These are phyloP conservation scores for Trematocara zebra DNA, from an alignment of 2,113 vertebrate species.

Conservation along the genomic window DNA sequence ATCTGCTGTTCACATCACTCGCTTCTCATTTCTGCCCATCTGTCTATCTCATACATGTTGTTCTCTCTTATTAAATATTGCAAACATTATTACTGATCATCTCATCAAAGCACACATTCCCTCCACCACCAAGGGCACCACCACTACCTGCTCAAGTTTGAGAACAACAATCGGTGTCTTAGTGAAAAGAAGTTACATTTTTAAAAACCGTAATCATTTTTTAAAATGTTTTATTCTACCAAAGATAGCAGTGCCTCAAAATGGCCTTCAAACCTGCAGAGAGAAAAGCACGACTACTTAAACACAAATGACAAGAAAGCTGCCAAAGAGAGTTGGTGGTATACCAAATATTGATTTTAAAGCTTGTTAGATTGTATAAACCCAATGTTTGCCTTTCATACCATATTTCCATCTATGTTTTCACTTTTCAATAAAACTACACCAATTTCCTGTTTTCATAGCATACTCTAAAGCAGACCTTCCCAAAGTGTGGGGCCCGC, in stretches of 20 bases:
- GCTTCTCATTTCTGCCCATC: neutral
- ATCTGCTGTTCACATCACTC: neutral
- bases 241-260: neutral
- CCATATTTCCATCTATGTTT: neutral
- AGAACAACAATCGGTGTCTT: neutral
- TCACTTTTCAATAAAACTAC: neutral
- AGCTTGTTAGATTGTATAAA: neutral
- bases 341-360: neutral
- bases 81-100: neutral
- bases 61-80: neutral
- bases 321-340: neutral
- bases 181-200: neutral
- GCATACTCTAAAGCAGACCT: neutral
- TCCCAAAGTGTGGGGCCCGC: too few relatives aligned
- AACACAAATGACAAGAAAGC: neutral
- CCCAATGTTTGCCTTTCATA: accelerated
- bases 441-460: neutral
- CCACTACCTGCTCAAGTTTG: neutral
- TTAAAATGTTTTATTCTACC: neutral
- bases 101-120: accelerated
- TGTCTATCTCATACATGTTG: neutral
- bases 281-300: neutral
- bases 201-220: neutral
- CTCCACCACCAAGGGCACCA: neutral
- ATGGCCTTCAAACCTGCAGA: neutral